Evolutionary conservation across 2,797 vertebrate species (phyloP).

Genomic region (Manis javanica): DNA sequence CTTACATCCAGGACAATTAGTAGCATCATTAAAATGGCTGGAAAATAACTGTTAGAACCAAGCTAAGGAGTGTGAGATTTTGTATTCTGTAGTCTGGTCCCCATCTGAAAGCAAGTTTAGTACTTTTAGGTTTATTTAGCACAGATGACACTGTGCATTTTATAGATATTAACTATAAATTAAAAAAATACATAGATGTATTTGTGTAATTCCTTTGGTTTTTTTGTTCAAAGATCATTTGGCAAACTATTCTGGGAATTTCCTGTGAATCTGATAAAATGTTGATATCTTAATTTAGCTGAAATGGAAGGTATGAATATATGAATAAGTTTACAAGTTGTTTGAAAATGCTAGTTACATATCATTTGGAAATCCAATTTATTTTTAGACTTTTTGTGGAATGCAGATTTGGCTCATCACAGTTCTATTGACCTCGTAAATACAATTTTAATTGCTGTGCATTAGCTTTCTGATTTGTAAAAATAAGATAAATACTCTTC

Average conservation of each 20-base stretch:
- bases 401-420: constrained; percentile 46
- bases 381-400: constrained; percentile 52
- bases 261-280: constrained; percentile 26
- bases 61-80: background rate
- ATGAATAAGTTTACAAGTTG: constrained; percentile 22
- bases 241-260: constrained; percentile 32
- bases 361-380: background rate
- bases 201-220: background rate
- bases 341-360: constrained; percentile 32
- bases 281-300: background rate
- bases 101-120: background rate
- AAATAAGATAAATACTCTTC: constrained; percentile 59
- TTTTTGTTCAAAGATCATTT: background rate
- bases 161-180: background rate
- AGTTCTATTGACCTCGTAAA: constrained; percentile 32
- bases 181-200: background rate
- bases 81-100: background rate
- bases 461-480: constrained; percentile 45
- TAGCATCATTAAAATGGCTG: background rate
- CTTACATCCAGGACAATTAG: constrained; percentile 1
- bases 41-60: background rate
- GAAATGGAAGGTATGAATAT: background rate
- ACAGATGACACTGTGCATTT: background rate
- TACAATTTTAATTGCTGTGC: background rate
- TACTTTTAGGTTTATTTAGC: background rate